Percentiles rank a stretch among this genome's conserved stretches.
phyloP scores from a whole-genome alignment of 2,888 invertebrate species.

The Lochmaea capreae region DNA sequence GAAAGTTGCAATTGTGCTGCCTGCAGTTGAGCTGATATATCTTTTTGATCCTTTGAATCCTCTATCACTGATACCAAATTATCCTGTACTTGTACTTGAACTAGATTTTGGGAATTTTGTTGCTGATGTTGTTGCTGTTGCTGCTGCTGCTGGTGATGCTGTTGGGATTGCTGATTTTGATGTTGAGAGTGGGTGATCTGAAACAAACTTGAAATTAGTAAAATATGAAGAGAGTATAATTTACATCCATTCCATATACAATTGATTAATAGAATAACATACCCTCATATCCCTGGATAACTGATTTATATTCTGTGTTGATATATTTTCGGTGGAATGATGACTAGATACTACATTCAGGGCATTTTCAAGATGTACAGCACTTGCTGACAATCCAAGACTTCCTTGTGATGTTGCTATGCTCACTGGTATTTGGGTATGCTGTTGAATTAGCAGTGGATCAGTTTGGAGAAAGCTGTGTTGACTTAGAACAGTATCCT shows the following conservation, averaged over 20 bases:
- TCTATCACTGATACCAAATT: conserved; percentile 65
- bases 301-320: conserved; percentile 49
- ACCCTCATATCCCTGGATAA: conserved; percentile 54
- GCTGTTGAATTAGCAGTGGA: conserved; percentile 63
- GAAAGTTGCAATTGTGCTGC: conserved; percentile 68
- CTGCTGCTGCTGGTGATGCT: conserved; percentile 41
- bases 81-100: conserved; percentile 66
- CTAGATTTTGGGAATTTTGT: conserved; percentile 61
- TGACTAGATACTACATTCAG: conserved; percentile 51
- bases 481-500: conserved; percentile 69
- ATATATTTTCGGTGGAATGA: conserved; percentile 52
- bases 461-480: conserved; percentile 66
- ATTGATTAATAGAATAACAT: neutral
- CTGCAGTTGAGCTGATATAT: conserved; percentile 60
- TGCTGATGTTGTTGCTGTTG: conserved; percentile 55
- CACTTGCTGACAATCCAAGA: conserved; percentile 60
- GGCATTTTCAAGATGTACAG: conserved; percentile 62
- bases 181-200: conserved; percentile 38
- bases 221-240: too few relatives aligned
- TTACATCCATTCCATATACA: too few relatives aligned
- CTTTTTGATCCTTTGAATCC: conserved; percentile 64
- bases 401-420: conserved; percentile 63
- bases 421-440: conserved; percentile 64
- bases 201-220: neutral
- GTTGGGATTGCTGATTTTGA: conserved; percentile 24